These are phyloP conservation scores for Gobio occitaniae DNA, from an alignment of 2,797 vertebrate genomes.

Conservation along the genomic window DNA sequence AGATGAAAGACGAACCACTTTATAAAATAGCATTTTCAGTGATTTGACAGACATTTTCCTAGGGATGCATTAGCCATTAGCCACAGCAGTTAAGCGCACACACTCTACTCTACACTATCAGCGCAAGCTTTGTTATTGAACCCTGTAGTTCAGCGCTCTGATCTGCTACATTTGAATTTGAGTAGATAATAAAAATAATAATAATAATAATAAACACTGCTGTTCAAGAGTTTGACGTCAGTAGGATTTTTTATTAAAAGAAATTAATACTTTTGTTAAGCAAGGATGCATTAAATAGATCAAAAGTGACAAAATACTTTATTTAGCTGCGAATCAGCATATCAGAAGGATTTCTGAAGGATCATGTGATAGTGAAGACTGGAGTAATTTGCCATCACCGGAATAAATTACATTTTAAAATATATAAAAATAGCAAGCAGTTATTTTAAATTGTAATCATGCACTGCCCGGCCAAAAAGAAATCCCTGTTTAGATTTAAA, in stretches of 20 bases:
- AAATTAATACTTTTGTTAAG: background rate
- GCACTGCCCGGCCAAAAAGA: too few species aligned
- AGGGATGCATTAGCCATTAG: slow-evolving; percentile 47
- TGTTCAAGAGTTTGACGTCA: background rate
- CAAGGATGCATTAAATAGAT: background rate
- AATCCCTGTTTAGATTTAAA: too few species aligned
- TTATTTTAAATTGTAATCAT: background rate
- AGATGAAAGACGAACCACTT: slow-evolving; percentile 47
- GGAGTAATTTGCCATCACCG: background rate
- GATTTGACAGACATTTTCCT: slow-evolving; percentile 53
- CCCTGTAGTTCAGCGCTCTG: background rate
- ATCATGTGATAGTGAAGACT: background rate
- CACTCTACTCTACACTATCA: background rate
- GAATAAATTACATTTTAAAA: background rate
- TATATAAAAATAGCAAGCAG: background rate
- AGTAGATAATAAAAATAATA: background rate
- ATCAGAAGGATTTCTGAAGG: background rate
- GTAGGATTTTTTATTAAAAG: background rate
- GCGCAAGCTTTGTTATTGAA: background rate
- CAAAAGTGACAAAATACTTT: background rate
- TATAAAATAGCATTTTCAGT: slow-evolving; percentile 55
- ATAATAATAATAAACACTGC: background rate
- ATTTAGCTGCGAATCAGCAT: background rate
- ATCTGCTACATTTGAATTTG: background rate
- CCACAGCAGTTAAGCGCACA: slow-evolving; percentile 44